These are phyloP conservation scores for Myiotriccus ornatus DNA, from an alignment of 2,797 vertebrate species.

Conservation along the genomic window DNA sequence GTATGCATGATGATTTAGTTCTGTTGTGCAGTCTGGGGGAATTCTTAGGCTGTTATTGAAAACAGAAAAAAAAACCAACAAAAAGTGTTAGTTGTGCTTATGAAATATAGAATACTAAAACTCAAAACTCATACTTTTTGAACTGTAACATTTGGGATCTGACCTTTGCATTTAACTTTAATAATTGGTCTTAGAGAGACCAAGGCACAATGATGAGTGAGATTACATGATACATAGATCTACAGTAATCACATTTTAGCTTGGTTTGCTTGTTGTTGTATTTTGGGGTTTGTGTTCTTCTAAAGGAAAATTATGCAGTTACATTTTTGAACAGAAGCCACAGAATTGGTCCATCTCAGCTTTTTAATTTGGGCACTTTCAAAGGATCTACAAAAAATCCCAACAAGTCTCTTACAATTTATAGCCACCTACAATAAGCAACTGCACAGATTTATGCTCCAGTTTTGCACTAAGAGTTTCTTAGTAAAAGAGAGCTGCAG, in stretches of 20 bases:
- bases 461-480: background rate
- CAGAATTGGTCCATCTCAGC: background rate
- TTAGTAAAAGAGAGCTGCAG: background rate
- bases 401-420: background rate
- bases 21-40: slow-evolving; percentile 93
- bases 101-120: background rate
- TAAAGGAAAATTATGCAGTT: background rate
- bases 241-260: background rate
- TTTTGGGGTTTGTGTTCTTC: background rate
- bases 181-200: background rate
- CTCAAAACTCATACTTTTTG: background rate
- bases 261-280: background rate
- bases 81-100: background rate
- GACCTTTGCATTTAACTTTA: background rate
- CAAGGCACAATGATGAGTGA: background rate
- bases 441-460: background rate
- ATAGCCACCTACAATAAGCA: background rate
- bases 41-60: slow-evolving; percentile 86
- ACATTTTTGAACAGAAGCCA: background rate
- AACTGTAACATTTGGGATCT: background rate
- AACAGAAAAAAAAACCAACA: slow-evolving; percentile 41
- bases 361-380: background rate
- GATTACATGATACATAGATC: background rate
- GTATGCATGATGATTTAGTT: slow-evolving; percentile 97
- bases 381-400: background rate